Conservation (phyloP, 1,140 invertebrate genomes). For the Conopomorpha cramerella region DNA sequence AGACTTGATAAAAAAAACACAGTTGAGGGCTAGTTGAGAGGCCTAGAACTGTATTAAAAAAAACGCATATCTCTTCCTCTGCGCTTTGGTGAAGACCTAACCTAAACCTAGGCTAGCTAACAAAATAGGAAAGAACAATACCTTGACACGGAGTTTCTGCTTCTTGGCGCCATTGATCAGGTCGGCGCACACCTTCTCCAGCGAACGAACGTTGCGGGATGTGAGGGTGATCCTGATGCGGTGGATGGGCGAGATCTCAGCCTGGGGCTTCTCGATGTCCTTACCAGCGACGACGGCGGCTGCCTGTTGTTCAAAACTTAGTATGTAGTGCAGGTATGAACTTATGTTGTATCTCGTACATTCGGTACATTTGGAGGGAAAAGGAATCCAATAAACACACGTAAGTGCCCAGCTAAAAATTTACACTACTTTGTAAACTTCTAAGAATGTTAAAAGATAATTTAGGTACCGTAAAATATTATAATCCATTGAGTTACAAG, state of each 20-base stretch:
- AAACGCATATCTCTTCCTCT: too few relatives aligned
- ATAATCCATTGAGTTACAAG: too few relatives aligned
- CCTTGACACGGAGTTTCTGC: constrained; percentile 93
- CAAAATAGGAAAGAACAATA: constrained; percentile 10
- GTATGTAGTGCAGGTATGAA: not conserved
- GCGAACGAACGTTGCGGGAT: constrained; percentile 92
- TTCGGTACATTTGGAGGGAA: not conserved
- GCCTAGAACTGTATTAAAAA: not conserved
- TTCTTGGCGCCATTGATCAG: constrained; percentile 96
- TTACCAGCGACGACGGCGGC: constrained; percentile 64
- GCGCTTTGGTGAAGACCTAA: too few relatives aligned
- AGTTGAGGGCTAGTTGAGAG: not conserved
- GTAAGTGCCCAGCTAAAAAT: too few relatives aligned
- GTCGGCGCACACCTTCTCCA: constrained; percentile 98
- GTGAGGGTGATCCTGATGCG: constrained; percentile 97
- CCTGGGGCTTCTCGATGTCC: constrained; percentile 84
- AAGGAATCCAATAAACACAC: too few relatives aligned
- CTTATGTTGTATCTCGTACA: not conserved
- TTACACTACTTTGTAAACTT: too few relatives aligned
- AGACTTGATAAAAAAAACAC: not conserved
- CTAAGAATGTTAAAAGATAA: too few relatives aligned
- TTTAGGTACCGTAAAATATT: too few relatives aligned
- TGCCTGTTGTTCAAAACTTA: constrained; percentile 29
- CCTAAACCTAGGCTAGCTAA: too few relatives aligned
- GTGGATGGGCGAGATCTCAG: constrained; percentile 83